These are phyloP conservation scores for Phrynocephalus guinanensis DNA, from an alignment of 2,797 vertebrate genomes.

Conservation along the genomic window DNA sequence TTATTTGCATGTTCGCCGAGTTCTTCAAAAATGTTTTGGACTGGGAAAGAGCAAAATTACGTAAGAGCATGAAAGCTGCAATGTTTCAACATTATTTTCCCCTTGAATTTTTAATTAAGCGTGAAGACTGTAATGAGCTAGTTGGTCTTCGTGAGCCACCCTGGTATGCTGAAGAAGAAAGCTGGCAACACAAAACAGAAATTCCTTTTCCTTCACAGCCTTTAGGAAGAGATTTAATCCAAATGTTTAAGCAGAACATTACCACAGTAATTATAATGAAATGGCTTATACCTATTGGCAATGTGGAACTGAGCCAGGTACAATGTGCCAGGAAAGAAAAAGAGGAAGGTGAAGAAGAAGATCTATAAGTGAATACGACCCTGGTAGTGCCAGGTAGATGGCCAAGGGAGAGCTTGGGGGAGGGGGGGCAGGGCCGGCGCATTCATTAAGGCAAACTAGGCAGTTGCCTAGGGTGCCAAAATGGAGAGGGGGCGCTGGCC, in stretches of 20 bases:
- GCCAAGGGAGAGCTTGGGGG: not conserved
- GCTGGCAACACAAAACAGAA: slow-evolving; percentile 48
- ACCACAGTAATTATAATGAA: slow-evolving; percentile 55
- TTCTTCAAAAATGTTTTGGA: not conserved
- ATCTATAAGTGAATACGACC: slow-evolving; percentile 29
- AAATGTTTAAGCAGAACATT: slow-evolving; percentile 61
- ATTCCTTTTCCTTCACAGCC: slow-evolving; percentile 47
- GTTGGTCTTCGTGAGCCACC: not conserved
- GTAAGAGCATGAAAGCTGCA: slow-evolving; percentile 6
- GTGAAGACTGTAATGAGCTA: slow-evolving; percentile 22
- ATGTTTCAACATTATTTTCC: not conserved
- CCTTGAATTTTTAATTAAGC: slow-evolving; percentile 32
- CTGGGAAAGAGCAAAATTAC: not conserved
- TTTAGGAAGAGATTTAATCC: slow-evolving; percentile 58
- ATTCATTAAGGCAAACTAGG: too few species aligned
- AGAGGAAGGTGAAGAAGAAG: slow-evolving; percentile 21
- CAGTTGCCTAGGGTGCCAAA: too few species aligned
- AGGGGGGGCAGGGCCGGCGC: too few species aligned
- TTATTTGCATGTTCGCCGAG: slow-evolving; percentile 17
- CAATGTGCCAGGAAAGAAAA: slow-evolving; percentile 24
- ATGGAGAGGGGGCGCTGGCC: too few species aligned
- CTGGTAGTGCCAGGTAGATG: not conserved
- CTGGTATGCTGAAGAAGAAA: slow-evolving; percentile 44
- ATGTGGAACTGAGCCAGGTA: slow-evolving; percentile 42
- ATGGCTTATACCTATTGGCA: slow-evolving; percentile 61